Conservation (phyloP, 2,888 invertebrate genomes). For the Calliscelio sp. region DNA sequence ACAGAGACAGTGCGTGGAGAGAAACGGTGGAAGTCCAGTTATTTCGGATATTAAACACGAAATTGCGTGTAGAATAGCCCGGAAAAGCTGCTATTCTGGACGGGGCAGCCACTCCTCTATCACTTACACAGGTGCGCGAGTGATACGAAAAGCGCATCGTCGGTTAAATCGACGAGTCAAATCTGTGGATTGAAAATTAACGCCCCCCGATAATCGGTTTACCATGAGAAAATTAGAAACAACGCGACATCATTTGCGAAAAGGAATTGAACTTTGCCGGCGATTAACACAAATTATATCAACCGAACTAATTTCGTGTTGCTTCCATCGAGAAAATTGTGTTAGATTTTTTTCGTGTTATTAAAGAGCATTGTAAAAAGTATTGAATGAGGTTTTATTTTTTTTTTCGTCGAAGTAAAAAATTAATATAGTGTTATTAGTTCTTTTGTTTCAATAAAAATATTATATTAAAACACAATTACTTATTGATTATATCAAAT, state of each 20-base stretch:
- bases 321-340: too few relatives aligned
- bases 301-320: neutral
- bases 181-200: constrained; percentile 73
- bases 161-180: constrained; percentile 71
- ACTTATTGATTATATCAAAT: too few relatives aligned
- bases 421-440: too few relatives aligned
- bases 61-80: constrained; percentile 81
- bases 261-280: constrained; percentile 38
- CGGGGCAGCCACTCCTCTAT: constrained; percentile 71
- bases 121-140: constrained; percentile 70
- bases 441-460: too few relatives aligned
- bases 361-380: too few relatives aligned
- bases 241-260: constrained; percentile 44
- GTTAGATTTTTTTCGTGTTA: too few relatives aligned
- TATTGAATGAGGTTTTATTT: too few relatives aligned
- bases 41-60: constrained; percentile 82
- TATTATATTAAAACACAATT: too few relatives aligned
- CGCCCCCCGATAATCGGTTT: constrained; percentile 69
- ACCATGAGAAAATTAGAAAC: constrained; percentile 70
- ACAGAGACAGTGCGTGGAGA: constrained; percentile 61
- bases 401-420: too few relatives aligned
- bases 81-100: constrained; percentile 77
- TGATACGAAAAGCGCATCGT: constrained; percentile 74
- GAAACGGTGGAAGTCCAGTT: constrained; percentile 80
- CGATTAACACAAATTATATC: neutral